Evolutionary conservation across 2,888 invertebrate genomes (phyloP).

Genomic region (Tromatobia lineatoria): DNA sequence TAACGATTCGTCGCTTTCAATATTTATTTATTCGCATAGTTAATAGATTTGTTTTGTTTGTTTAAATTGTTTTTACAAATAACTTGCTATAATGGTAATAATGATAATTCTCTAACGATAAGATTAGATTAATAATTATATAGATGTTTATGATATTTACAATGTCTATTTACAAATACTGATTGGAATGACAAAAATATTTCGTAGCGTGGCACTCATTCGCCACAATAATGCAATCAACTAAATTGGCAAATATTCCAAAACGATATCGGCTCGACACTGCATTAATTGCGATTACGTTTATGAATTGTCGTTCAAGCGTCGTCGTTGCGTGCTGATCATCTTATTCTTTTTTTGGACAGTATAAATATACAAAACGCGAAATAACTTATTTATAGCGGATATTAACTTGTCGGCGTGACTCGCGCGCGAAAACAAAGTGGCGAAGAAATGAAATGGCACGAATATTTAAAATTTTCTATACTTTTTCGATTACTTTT

Average conservation of each 20-base stretch:
- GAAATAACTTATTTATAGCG: constrained; percentile 46
- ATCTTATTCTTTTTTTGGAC: constrained; percentile 20
- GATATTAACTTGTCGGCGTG: constrained; percentile 13
- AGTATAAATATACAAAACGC: constrained; percentile 60
- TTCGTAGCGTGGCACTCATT: constrained; percentile 55
- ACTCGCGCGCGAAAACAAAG: constrained; percentile 16
- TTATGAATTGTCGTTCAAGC: constrained; percentile 19
- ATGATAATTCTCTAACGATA: constrained; percentile 67
- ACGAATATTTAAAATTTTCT: constrained; percentile 25
- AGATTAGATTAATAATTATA: constrained; percentile 58
- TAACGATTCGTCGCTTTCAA: constrained; percentile 63
- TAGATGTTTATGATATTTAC: constrained; percentile 71
- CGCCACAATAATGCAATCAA: constrained; percentile 44
- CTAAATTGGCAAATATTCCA: constrained; percentile 57
- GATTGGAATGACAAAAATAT: constrained; percentile 73
- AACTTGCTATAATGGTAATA: constrained; percentile 66
- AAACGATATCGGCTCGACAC: constrained; percentile 47
- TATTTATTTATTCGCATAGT: constrained; percentile 65
- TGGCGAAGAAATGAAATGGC: constrained; percentile 40
- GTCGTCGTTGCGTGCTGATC: constrained; percentile 34
- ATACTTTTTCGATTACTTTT: constrained; percentile 12
- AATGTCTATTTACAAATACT: constrained; percentile 74
- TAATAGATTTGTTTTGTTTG: constrained; percentile 45
- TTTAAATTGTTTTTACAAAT: constrained; percentile 61
- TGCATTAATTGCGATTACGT: constrained; percentile 30